Conservation (phyloP, 2,113 vertebrate species). For the Vidua macroura region DNA sequence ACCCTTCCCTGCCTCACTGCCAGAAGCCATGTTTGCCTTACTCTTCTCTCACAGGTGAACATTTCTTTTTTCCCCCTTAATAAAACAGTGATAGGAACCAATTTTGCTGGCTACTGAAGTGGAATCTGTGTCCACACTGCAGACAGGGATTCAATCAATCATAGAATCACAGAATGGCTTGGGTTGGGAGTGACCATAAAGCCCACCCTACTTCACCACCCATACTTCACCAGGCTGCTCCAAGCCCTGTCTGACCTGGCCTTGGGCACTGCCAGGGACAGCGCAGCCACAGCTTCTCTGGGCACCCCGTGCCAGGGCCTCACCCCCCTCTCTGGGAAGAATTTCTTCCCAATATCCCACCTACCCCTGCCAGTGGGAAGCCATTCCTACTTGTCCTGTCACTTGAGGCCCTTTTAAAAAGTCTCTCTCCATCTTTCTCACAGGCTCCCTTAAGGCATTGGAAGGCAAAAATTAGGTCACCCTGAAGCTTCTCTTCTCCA, state of each 20-base stretch:
- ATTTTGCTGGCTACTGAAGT: not conserved
- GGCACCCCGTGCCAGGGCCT: not conserved
- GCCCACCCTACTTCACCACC: too few relatives aligned
- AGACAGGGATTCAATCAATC: not conserved
- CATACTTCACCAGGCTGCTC: not conserved
- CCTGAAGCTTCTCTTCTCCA: not conserved
- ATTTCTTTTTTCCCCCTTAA: not conserved
- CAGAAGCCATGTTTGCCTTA: fast-evolving
- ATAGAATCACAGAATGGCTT: not conserved
- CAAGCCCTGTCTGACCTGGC: fast-evolving
- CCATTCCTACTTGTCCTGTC: not conserved
- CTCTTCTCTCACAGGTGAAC: not conserved
- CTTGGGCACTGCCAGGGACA: not conserved
- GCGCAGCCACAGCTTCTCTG: not conserved
- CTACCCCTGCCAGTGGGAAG: not conserved
- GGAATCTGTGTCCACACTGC: not conserved
- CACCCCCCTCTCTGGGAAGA: fast-evolving
- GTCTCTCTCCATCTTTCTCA: not conserved
- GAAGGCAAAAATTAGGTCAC: not conserved
- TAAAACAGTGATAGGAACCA: not conserved
- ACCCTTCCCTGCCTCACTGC: not conserved
- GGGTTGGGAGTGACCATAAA: not conserved
- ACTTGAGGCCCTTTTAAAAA: not conserved
- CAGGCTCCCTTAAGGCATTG: not conserved
- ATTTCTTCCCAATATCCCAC: not conserved